Evolutionary conservation across 1,140 invertebrate species (phyloP).

Genomic region (Cyclina sinensis): DNA sequence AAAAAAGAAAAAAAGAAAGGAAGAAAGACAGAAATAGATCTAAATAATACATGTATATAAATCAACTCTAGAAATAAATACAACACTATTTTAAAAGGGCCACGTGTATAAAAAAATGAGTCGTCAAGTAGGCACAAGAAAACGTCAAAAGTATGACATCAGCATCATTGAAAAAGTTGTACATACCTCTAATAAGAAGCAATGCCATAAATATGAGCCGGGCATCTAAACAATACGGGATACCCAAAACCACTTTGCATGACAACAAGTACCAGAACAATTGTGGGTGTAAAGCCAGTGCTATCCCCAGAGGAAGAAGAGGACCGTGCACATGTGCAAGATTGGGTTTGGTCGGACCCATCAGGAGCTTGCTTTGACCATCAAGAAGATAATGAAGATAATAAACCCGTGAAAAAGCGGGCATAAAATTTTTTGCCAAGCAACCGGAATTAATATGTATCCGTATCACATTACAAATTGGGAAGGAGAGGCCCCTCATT

Average conservation of each 20-base stretch:
- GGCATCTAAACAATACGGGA: conserved; percentile 27
- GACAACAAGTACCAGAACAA: conserved; percentile 29
- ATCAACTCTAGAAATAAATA: no score
- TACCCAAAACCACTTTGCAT: conserved; percentile 45
- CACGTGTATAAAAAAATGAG: no score
- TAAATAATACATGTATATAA: no score
- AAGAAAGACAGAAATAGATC: no score
- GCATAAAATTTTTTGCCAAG: conserved; percentile 7
- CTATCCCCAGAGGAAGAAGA: conserved; percentile 31
- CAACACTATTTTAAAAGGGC: no score
- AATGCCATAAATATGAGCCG: neutral
- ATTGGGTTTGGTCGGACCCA: conserved; percentile 55
- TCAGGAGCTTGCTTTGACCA: conserved; percentile 35
- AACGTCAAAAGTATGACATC: neutral
- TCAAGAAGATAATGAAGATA: conserved; percentile 56
- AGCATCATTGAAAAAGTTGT: conserved; percentile 34
- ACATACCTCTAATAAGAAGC: neutral
- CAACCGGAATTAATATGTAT: conserved; percentile 22
- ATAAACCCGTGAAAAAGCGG: conserved; percentile 56
- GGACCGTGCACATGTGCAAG: conserved; percentile 38
- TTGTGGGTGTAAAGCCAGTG: conserved; percentile 23
- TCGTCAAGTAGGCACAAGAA: conserved; percentile 7
- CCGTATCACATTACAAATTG: conserved; percentile 1
- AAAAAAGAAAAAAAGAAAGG: no score
- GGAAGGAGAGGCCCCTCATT: conserved; percentile 47